Evolutionary conservation across 1,140 invertebrate genomes (phyloP).

Genomic region (Lordiphosa stackelbergi): DNA sequence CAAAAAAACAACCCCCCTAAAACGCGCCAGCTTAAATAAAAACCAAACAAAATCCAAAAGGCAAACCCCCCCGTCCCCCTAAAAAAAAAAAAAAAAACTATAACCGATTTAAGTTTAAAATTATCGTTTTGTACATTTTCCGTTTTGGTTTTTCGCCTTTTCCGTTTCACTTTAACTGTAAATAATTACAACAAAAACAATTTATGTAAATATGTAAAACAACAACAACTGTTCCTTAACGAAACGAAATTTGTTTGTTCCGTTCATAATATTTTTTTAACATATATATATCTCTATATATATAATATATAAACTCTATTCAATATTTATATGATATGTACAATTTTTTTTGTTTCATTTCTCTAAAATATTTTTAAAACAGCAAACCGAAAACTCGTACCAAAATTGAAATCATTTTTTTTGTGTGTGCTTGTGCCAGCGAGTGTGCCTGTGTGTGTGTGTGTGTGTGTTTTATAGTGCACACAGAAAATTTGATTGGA

Average conservation of each 20-base stretch:
- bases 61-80: conserved; percentile 24
- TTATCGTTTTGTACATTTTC: conserved; percentile 47
- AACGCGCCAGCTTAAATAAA: conserved; percentile 2
- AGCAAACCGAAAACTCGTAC: conserved; percentile 34
- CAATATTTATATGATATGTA: conserved; percentile 75
- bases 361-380: conserved; percentile 55
- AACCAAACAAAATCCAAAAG: conserved; percentile 28
- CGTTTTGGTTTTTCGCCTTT: conserved; percentile 55
- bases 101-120: conserved; percentile 56
- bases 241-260: conserved; percentile 64
- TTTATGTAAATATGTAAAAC: conserved; percentile 68
- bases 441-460: conserved; percentile 22
- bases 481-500: conserved; percentile 56
- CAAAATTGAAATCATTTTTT: conserved; percentile 26
- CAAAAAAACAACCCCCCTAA: conserved; percentile 6
- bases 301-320: conserved; percentile 71
- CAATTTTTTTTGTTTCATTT: conserved; percentile 46
- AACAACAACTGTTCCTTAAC: conserved; percentile 44
- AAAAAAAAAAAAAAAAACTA: conserved; percentile 33
- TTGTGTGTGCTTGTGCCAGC: conserved; percentile 15
- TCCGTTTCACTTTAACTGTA: conserved; percentile 57
- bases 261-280: conserved; percentile 49
- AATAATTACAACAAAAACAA: conserved; percentile 62
- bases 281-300: conserved; percentile 67
- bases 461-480: conserved; percentile 15